Evolutionary conservation across 2,888 invertebrate genomes (phyloP), one percentile per base, ranked within the genome.

Genomic region (Galeopsomyia nigrocyanea): DNA sequence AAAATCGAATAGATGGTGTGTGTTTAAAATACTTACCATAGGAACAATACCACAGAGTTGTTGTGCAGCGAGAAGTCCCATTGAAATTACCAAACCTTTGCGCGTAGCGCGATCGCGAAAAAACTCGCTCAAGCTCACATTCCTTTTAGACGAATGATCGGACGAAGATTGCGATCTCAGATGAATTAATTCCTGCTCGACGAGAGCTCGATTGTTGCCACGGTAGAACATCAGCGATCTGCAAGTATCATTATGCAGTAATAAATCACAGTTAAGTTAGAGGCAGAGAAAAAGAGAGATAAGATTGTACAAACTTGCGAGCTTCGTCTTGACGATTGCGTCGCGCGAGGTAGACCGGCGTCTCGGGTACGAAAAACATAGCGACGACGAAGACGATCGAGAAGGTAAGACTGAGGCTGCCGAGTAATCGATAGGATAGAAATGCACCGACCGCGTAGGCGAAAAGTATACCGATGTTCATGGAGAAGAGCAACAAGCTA

Each of bases 311-410:
- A 39, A 39, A 84, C 85, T 79, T 83, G 10, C 78, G 77, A 0
- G 85, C 84, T n/a, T 89, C 89, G 9, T 80, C 79, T 72, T 80
- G 78, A 39, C 82, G 82, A 66, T 86, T 83, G 47, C 79, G 77
- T 13, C 83, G 81, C 26, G 88, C 76, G n/a, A 88, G 80, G 61
- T 85, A 88, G 22, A 88, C 82, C 0, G 91, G 91, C 0, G 90
- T 88, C 80, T 91, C 91, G 3, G 90, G 91, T 74, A 90, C 75
- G 64, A 84, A 87, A 75, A 89, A 87, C 0, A 83, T 70, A 2
- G 85, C 75, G 6, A 88, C 72, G 55, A 87, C 87, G 0, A 88
- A 19, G 1, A 88, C 39, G 5, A 39, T 7, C 13, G 39, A 7
- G 13, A 39, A 39, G 39, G 7, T 13, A 13, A 39, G 78, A 55